Base-by-base conservation (phyloP, 2,113 vertebrate genomes). In the Gambusia affinis region DNA sequence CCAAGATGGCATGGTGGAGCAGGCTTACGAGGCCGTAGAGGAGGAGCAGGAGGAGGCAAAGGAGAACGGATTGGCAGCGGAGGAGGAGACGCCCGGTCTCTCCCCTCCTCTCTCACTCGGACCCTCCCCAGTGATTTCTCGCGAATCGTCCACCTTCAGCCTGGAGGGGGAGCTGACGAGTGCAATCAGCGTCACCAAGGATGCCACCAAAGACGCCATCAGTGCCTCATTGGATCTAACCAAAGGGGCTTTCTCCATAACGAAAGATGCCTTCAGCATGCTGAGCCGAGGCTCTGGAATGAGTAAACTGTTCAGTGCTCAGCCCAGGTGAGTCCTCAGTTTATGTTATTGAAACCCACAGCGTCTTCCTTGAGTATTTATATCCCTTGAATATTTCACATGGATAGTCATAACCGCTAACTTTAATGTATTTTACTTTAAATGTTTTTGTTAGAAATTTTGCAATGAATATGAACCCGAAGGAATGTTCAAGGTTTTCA, bases 211-310 rank as follows among this genome's bases (percentile, higher is more conserved):
- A 92, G 97, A 98, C 24, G 97, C 97, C 33, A 79, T 99, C 11
- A 96, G 94, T 0, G 95, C 93, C 70, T 98, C 97, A 0, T 91
- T 98, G 96, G 97, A 96, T 85, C 92, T 99, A 87, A 99, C 97
- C 85, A 99, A 98, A 88, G 97, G 97, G 84, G 97, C 97, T 0
- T 93, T 99, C 89, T 97, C 96, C 30, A 91, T 98, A 62, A 99
- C 97, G 11, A 98, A 96, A 90, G 97, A 98, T 0, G 97, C 96
- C 75, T 95, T 99, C 82, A 98, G 95, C 89, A 88, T 95, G 37
- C 89, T 98, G 85, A 96, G 97, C 87, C 92, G 95, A 12, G 96
- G 96, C 35, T 97, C 96, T 1, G 97, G 96, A 68, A 89, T 99
- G 96, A 96, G 97, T 92, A 98, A 96, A 79, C 82, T 98, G 77